These are phyloP conservation scores for Phortica magna DNA, from an alignment of 2,888 invertebrate genomes.

Conservation along the genomic window DNA sequence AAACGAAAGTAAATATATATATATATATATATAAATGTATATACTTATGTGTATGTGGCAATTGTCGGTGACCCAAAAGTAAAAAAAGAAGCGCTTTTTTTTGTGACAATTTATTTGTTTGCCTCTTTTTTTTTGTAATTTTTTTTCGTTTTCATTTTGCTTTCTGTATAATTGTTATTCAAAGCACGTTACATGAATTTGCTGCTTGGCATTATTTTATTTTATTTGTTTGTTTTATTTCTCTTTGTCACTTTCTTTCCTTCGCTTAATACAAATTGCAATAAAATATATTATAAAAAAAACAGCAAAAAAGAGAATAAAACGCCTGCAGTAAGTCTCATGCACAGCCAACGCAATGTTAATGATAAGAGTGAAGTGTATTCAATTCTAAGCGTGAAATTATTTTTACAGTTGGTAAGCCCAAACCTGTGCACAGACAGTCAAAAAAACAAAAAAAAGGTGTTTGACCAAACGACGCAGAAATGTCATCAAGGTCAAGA, in stretches of 20 bases:
- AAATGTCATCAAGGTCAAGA: not conserved
- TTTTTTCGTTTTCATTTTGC: too few species aligned
- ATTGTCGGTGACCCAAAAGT: too few species aligned
- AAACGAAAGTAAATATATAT: too few species aligned
- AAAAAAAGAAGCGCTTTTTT: too few species aligned
- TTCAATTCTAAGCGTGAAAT: not conserved
- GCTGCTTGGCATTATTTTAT: constrained; percentile 45
- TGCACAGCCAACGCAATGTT: not conserved
- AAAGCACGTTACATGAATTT: constrained; percentile 66
- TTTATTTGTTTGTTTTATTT: not conserved
- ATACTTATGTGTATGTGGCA: too few species aligned
- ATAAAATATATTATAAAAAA: constrained; percentile 1
- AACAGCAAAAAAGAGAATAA: not conserved
- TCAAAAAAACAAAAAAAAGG: constrained; percentile 47
- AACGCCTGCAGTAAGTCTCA: not conserved
- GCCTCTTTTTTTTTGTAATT: too few species aligned
- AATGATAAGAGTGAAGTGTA: not conserved
- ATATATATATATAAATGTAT: too few species aligned
- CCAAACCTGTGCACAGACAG: too few species aligned
- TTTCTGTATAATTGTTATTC: constrained; percentile 62
- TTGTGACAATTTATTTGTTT: too few species aligned
- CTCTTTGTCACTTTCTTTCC: not conserved
- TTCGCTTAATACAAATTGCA: not conserved
- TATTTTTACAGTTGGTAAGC: not conserved
- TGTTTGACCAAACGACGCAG: constrained; percentile 62